Evolutionary conservation across 2,888 invertebrate species (phyloP), one percentile per base, ranked within the genome.

Genomic region (Xestia sexstrigata): DNA sequence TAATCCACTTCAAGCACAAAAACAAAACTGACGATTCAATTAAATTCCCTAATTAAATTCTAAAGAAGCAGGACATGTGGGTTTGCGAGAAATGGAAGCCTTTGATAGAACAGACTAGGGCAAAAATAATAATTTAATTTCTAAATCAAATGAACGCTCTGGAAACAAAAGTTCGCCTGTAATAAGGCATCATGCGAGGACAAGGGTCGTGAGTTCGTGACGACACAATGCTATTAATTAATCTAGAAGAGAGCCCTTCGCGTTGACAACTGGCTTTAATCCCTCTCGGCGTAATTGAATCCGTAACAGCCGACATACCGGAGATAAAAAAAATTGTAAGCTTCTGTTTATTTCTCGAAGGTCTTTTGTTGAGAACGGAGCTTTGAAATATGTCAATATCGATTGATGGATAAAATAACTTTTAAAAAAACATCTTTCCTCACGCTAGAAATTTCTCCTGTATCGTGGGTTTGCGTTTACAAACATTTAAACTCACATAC

Each of bases 151-250:
- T 78, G 71, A 78, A 73, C 62, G 47, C 62, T 58, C 30, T 60
- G n/a, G 52, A 85, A 58, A 76, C 77, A 86, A 70, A 81, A 82
- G 66, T 42, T 60, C 52, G 17, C 8, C 42, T 8, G 69, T 63
- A 68, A 70, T 76, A 63, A 49, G 47, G 65, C 75, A 76, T 79
- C 69, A 78, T 81, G 68, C 72, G 67, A 74, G 78, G 81, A 87
- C 85, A 69, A 81, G 79, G 88, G 87, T 85, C 70, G 58, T 39
- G 81, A n/a, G 42, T 42, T 42, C 42, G 42, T 65, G 65, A 65
- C 65, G 42, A 65, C n/a, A 73, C 74, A 74, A 78, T 69, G 72
- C 74, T 78, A 78, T 81, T 87, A 88, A 87, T 88, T 84, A 86
- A 80, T 79, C 81, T 52, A 60, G 76, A 76, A 65, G 74, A 85